Percentiles rank a stretch among this genome's conserved stretches.
Evolutionary conservation across 2,113 vertebrate species (phyloP).

Genomic region (Hydrolagus affinis): DNA sequence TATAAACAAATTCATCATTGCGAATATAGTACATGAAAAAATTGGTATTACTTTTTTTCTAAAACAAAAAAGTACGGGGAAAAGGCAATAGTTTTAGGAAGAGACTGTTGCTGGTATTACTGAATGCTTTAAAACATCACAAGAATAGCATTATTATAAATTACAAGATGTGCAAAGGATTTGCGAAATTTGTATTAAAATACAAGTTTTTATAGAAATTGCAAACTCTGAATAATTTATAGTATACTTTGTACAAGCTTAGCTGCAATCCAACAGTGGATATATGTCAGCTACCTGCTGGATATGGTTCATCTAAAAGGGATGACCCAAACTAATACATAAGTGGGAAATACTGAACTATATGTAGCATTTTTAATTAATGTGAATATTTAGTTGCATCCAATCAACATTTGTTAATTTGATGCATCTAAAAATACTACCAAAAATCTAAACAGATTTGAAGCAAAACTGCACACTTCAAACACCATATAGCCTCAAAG

Average conservation of each 20-base stretch:
- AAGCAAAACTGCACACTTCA: no score
- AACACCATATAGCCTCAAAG: no score
- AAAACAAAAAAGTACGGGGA: neutral
- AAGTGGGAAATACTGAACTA: neutral
- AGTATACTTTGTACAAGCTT: conserved; percentile 1
- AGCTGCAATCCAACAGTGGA: neutral
- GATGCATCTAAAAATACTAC: no score
- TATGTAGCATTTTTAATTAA: no score
- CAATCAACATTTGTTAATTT: no score
- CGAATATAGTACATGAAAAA: neutral
- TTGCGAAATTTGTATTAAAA: conserved; percentile 26
- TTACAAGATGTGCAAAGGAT: conserved; percentile 5
- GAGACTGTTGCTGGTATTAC: conserved; percentile 1
- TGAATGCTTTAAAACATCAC: conserved; percentile 3
- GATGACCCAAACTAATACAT: neutral
- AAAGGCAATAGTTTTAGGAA: conserved; percentile 12
- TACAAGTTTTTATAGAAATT: conserved; percentile 14
- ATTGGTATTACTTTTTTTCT: conserved; percentile 3
- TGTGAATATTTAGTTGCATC: no score
- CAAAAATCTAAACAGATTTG: no score
- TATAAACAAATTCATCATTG: neutral
- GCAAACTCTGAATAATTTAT: neutral
- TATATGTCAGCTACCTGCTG: neutral
- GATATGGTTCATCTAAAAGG: neutral
- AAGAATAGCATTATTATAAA: neutral